Evolutionary conservation across 2,888 invertebrate genomes (phyloP), one percentile per base, ranked within the genome.

Genomic region (Blastobasis adustella): DNA sequence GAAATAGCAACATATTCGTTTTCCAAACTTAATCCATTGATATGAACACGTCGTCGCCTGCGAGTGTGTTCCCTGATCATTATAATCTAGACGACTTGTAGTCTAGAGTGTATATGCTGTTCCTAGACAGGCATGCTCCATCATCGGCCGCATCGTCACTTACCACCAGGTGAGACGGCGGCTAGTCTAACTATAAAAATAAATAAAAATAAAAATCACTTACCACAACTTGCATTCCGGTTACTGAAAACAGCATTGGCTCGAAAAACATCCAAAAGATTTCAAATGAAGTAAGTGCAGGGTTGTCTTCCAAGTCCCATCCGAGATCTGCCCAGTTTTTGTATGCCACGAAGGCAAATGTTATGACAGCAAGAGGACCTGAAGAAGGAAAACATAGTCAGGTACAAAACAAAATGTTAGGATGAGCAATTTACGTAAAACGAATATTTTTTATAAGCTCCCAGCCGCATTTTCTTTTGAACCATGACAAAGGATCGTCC

Each of bases 241-340:
- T 97, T 10, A 97, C 89, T 8, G 94, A 94, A 76, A 97, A 97
- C 7, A 97, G 87, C 57, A 96, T 92, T 0, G 96, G 96, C 77
- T 97, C 96, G 74, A 95, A 95, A 50, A 96, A 90, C 92, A 94
- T 93, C 97, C 97, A 97, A 69, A 96, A 91, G 52, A 94, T 92
- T 71, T 94, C 94, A 65, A 95, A 94, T 6, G 94, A 92, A 1
- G 93, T 93, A 0, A 92, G 91, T 0, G 95, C 93, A 0, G 94
- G 93, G 77, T 95, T 94, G 56, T 94, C 93, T 59, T 94, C 94
- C 37, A 93, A 90, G 45, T 93, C 92, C 94, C 94, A 94, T 46
- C 93, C 94, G 65, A 93, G 91, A 57, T 90, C 89, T 49, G 92
- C 90, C 95, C 95, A 95, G 63, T 91, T 91, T 58, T 91, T 89